phyloP scores from a whole-genome alignment of 37 sponge, comb jelly and placozoan genomes.

The Amphimedon queenslandica region DNA sequence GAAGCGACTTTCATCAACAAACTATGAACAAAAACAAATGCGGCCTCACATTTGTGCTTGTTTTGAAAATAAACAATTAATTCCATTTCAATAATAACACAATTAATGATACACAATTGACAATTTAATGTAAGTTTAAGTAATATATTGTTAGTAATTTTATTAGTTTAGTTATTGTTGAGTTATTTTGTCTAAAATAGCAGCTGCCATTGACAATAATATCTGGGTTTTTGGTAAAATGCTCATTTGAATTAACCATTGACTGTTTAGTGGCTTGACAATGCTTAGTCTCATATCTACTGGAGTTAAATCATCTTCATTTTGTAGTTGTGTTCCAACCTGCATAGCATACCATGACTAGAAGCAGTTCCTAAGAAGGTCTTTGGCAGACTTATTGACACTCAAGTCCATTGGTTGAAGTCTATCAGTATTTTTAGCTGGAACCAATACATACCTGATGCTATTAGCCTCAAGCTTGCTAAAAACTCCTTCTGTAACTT shows the following conservation, averaged over 20 bases:
- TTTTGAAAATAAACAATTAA: constrained; percentile 2
- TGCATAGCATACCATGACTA: neutral
- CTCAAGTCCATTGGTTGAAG: constrained; percentile 6
- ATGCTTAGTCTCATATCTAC: constrained; percentile 19
- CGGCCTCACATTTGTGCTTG: constrained; percentile 19
- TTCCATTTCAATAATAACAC: neutral
- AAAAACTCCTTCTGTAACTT: constrained; percentile 2
- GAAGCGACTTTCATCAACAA: neutral
- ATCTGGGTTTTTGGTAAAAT: constrained; percentile 13
- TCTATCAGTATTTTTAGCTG: neutral
- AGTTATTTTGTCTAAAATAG: constrained; percentile 1
- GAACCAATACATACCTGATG: constrained; percentile 6
- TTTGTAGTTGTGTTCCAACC: neutral
- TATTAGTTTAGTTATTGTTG: neutral
- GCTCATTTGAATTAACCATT: constrained; percentile 52
- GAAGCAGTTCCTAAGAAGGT: neutral
- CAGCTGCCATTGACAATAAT: constrained; percentile 48
- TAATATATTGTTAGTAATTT: constrained; percentile 1
- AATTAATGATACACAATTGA: neutral
- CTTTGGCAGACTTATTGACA: neutral
- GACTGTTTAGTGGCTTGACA: constrained; percentile 46
- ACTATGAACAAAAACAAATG: constrained; percentile 30
- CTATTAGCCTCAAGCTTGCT: neutral
- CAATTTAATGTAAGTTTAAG: neutral
- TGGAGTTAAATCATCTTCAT: neutral